These are phyloP conservation scores for Sweltsa coloradensis DNA, from an alignment of 1,140 invertebrate species.

Conservation along the genomic window DNA sequence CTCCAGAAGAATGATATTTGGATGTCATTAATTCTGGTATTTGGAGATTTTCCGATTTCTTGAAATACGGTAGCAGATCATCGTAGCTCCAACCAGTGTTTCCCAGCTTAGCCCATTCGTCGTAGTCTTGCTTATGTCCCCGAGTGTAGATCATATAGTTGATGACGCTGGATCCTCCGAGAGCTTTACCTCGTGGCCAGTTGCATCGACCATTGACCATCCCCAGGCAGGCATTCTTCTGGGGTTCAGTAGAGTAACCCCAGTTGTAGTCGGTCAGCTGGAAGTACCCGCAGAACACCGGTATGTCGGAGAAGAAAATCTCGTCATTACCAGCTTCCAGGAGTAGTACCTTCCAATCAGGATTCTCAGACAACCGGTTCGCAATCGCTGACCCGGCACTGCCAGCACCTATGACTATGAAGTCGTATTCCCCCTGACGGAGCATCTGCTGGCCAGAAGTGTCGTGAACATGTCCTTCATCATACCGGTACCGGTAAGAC, in stretches of 20 bases:
- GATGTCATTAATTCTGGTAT: slow-evolving; percentile 41
- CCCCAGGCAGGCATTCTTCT: slow-evolving; percentile 34
- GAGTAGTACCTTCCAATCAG: slow-evolving; percentile 31
- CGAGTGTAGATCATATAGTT: slow-evolving; percentile 47
- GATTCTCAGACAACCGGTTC: slow-evolving; percentile 31
- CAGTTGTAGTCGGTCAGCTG: slow-evolving; percentile 48
- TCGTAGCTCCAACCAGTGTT: slow-evolving; percentile 37
- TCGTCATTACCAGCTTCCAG: slow-evolving; percentile 52
- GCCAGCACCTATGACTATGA: slow-evolving; percentile 33
- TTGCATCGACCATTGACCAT: slow-evolving; percentile 26
- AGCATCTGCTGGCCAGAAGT: background rate
- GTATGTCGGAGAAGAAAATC: slow-evolving; percentile 51
- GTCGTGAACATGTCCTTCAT: slow-evolving; percentile 22
- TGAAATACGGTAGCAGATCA: slow-evolving; percentile 31
- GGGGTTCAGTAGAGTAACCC: slow-evolving; percentile 54
- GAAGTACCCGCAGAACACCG: slow-evolving; percentile 52
- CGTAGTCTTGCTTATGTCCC: slow-evolving; percentile 42
- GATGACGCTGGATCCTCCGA: slow-evolving; percentile 38
- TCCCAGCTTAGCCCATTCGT: slow-evolving; percentile 39
- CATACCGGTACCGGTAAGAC: too few relatives aligned
- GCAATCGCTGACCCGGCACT: slow-evolving; percentile 38
- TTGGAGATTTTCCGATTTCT: slow-evolving; percentile 24
- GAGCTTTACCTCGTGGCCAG: slow-evolving; percentile 31
- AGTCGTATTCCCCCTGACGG: slow-evolving; percentile 8
- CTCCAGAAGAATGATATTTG: slow-evolving; percentile 64